Evolutionary conservation across 2,113 vertebrate genomes (phyloP).

Genomic region (Chlamydotis undulata): DNA sequence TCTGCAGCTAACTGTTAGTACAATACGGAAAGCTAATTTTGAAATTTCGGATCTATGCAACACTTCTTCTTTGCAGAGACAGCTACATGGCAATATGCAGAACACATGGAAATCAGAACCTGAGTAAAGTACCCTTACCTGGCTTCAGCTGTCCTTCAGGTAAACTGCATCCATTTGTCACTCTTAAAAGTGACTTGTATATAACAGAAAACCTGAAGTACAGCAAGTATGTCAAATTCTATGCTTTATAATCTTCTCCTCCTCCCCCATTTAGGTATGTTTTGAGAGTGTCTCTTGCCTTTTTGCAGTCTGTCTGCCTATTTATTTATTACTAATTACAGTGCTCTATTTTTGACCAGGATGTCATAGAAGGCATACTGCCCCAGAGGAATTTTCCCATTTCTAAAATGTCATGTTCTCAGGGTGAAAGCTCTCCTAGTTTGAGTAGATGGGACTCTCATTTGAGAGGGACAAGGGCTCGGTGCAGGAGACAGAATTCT

Average conservation of each 20-base stretch:
- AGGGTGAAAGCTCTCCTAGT: neutral
- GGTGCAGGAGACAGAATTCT: neutral
- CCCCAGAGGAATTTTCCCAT: neutral
- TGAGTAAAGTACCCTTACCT: neutral
- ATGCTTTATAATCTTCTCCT: slow-evolving; percentile 30
- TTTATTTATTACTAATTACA: slow-evolving; percentile 22
- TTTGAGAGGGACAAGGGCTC: neutral
- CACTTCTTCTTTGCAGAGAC: neutral
- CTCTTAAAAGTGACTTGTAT: slow-evolving; percentile 4
- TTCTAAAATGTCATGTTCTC: neutral
- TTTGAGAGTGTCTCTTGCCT: neutral
- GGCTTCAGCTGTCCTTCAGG: neutral
- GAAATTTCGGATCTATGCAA: neutral
- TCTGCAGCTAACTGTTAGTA: neutral
- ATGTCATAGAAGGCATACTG: neutral
- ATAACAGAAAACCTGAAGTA: slow-evolving; percentile 11
- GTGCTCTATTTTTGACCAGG: neutral
- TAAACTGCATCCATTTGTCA: slow-evolving; percentile 11
- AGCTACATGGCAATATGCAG: neutral
- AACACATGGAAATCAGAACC: neutral
- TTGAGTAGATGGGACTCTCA: neutral
- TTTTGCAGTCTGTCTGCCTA: neutral
- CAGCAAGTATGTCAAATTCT: neutral
- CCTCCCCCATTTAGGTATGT: neutral
- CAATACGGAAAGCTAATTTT: neutral